These are phyloP conservation scores for Abrostola tripartita DNA, from an alignment of 2,888 invertebrate genomes.

Conservation along the genomic window DNA sequence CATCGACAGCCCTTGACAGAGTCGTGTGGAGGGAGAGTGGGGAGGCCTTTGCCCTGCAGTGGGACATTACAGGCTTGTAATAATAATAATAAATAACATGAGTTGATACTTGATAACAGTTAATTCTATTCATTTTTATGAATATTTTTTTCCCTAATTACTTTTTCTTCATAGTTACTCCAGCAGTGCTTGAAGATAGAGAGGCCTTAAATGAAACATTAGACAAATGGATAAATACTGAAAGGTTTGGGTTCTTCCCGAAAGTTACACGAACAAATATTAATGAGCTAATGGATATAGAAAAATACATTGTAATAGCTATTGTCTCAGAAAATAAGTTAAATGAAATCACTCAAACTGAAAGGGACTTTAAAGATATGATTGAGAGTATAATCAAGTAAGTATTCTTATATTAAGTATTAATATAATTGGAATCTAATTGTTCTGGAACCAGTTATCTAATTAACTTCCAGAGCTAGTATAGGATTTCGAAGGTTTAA, in stretches of 20 bases:
- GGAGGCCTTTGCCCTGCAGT: too few relatives aligned
- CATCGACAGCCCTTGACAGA: too few relatives aligned
- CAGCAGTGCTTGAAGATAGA: slow-evolving; percentile 68
- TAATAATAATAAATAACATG: too few relatives aligned
- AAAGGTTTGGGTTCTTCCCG: slow-evolving; percentile 96
- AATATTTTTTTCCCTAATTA: not conserved
- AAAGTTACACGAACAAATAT: slow-evolving; percentile 95
- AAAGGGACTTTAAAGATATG: slow-evolving; percentile 95
- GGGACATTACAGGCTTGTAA: too few relatives aligned
- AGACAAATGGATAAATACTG: slow-evolving; percentile 95
- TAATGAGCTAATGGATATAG: slow-evolving; percentile 94
- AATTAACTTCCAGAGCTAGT: too few relatives aligned
- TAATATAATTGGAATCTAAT: too few relatives aligned
- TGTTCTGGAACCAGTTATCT: too few relatives aligned
- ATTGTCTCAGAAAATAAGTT: slow-evolving; percentile 96
- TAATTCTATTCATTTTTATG: not conserved
- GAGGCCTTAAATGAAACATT: slow-evolving; percentile 90
- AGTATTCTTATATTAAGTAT: slow-evolving; percentile 51
- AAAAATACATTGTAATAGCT: slow-evolving; percentile 95
- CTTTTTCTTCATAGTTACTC: slow-evolving; percentile 63
- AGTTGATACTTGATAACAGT: too few relatives aligned
- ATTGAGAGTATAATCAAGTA: slow-evolving; percentile 92
- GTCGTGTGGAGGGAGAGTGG: too few relatives aligned
- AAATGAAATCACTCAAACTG: slow-evolving; percentile 93
- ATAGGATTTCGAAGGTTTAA: too few relatives aligned